Base-by-base conservation (phyloP, 2,113 vertebrate genomes). In the Halcyon malimbica region DNA sequence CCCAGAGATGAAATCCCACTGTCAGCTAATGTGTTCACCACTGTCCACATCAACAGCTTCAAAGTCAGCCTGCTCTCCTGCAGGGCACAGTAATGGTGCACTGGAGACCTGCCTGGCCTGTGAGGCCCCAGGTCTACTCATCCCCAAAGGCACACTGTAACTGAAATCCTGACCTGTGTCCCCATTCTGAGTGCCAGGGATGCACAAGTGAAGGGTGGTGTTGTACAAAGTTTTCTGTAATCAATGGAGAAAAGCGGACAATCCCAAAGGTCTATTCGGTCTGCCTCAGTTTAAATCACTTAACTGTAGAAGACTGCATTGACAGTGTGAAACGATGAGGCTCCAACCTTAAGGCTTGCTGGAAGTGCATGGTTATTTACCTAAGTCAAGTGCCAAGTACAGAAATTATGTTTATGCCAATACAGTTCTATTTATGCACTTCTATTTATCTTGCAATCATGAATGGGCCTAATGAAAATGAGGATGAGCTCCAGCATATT, bases 361-460 rank as follows among this genome's bases (percentile, higher is more conserved):
- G 68, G 31, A 86, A 89, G 56, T 86, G 75, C 69, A 50, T 33
- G 41, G 21, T 41, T 95, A 44, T 96, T 96, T 95, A 92, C 83
- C 46, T 77, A 94, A 87, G 77, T 68, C 35, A 87, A 93, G 67
- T 54, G 78, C 67, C 79, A 84, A 95, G 84, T 48, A 77, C 83
- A 84, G 65, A 92, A 95, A 94, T 87, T 76, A 89, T 62, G 28
- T 94, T 96, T 96, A 91, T 91, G 78, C 81, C 89, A 91, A 95
- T 51, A 89, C 33, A 68, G 39, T 78, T 94, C 83, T 90, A 93
- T 95, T 96, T 95, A 88, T 71, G 79, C 18, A 60, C 60, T 83
- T 75, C 24, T 81, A 64, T 92, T 93, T 90, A 71, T 71, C 86
- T 86, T 93, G 42, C 26, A 64, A 20, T 68, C 4, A 0, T 92